Evolutionary conservation across 1,140 invertebrate genomes (phyloP), one percentile per base, ranked within the genome.

Genomic region (Hylyphantes graminicola): DNA sequence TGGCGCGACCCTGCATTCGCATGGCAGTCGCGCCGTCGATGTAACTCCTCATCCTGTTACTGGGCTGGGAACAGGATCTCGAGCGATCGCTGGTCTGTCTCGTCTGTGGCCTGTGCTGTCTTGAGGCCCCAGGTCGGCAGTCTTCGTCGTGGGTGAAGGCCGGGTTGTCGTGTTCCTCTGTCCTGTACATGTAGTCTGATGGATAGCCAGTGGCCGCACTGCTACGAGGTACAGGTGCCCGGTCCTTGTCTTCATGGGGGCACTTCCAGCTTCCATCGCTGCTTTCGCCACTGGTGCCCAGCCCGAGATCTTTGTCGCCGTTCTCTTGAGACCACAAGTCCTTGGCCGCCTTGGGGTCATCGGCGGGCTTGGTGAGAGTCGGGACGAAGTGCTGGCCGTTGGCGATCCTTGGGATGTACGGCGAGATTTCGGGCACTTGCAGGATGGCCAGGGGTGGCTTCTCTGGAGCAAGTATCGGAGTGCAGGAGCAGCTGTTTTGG

Each of bases 261-360:
- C 70, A 85, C 53, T 88, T 87, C 87, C 87, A 87, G 86, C 93
- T 94, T 85, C 92, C 93, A 87, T 94, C 94, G 73, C 92, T 95
- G 5, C 92, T 94, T 85, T 90, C 90, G 79, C 93, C 94, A 0
- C 95, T 96, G 6, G 95, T 97, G 0, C 96, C 96, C 0, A 97
- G 90, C 0, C 95, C 96, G 5, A 94, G 91, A 89, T 97, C 96
- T 89, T 96, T 94, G 54, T 97, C 95, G 7, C 87, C 86, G 73
- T 77, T 82, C 35, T 86, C 85, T 35, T 35, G 35, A 12, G 15
- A 7, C 70, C 78, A 84, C 0, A 70, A 13, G 35, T 84, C 82
- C 19, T 57, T 74, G 10, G 78, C 51, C 4, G 75, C 50, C 8
- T 64, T 64, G 50, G 59, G n/a, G 10, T 19, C 51, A 7, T 83